These are phyloP conservation scores for Macheiramphus alcinus DNA, from an alignment of 2,113 vertebrate species.

Conservation along the genomic window DNA sequence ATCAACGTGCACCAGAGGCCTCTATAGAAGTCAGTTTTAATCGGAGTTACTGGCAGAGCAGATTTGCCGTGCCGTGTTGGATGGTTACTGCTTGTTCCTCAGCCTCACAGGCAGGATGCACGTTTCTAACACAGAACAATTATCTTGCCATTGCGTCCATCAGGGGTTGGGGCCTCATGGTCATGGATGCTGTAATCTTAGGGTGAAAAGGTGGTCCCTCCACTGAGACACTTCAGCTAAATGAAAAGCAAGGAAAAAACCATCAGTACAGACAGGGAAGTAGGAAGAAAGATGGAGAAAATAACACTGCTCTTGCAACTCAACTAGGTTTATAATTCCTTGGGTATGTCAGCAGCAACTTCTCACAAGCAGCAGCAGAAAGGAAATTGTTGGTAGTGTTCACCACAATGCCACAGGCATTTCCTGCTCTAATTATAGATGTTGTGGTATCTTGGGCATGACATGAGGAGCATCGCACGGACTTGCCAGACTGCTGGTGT, in stretches of 20 bases:
- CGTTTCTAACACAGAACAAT: fast-evolving
- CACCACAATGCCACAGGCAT: constrained; percentile 25
- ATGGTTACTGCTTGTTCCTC: neutral
- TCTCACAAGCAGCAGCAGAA: neutral
- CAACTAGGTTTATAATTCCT: neutral
- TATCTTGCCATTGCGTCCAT: neutral
- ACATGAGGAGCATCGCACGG: neutral
- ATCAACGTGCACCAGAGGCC: too few relatives aligned
- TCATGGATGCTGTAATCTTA: neutral
- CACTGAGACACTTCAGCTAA: neutral
- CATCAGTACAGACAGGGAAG: neutral
- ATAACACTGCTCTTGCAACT: neutral
- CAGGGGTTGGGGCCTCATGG: neutral
- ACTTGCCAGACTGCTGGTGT: neutral
- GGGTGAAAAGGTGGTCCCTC: neutral
- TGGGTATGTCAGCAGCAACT: neutral
- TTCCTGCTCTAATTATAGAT: constrained; percentile 42
- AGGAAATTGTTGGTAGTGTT: neutral
- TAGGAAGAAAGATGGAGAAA: neutral
- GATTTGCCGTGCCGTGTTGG: neutral
- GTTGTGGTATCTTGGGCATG: neutral
- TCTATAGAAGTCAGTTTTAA: neutral
- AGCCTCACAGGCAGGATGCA: neutral
- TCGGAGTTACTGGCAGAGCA: neutral
- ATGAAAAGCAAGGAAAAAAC: neutral